Base-by-base conservation (phyloP, 2,797 vertebrate species). In the Microhierax caerulescens region DNA sequence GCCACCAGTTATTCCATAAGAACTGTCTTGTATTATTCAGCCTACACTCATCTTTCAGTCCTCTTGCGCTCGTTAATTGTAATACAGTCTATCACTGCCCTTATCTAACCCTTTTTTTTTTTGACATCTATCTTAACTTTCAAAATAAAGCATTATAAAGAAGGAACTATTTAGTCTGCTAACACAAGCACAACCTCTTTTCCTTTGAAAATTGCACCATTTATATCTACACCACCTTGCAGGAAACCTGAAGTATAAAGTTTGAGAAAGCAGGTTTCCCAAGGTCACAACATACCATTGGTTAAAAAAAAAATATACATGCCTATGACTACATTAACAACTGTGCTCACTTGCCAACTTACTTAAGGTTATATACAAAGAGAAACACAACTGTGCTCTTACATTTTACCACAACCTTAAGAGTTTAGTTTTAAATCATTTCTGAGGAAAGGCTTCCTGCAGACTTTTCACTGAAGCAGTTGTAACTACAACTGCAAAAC, bases 401-500 rank as follows among this genome's bases (percentile, higher is more conserved):
- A 91, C 53, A 65, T 91, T 95, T 97, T 67, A 90, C 43, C 65
- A 92, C 79, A 91, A 28, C 78, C 87, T 79, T 48, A 85, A 85
- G 63, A 91, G 82, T 64, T 97, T 91, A 96, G 95, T 93, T 97
- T 95, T 94, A 97, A 98, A 97, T 97, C 94, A 90, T 93, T 97
- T 95, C 92, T 91, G 79, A 82, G 59, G 78, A 97, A 95, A 94
- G 84, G 89, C 86, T 96, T 91, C 90, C 93, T 95, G 95, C 85
- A 92, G 95, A 95, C 97, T 96, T 97, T 97, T 97, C 93, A 91
- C 97, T 98, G 97, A 96, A 97, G 95, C 83, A 97, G 94, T 95
- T 97, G 94, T 97, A 98, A 97, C 91, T 96, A 97, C 96, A 98
- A 95, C 96, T 73, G 90, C 97, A 97, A 97, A 98, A 98, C 97